Conservation (phyloP, 2,113 vertebrate genomes). For the Scatophagus argus region DNA sequence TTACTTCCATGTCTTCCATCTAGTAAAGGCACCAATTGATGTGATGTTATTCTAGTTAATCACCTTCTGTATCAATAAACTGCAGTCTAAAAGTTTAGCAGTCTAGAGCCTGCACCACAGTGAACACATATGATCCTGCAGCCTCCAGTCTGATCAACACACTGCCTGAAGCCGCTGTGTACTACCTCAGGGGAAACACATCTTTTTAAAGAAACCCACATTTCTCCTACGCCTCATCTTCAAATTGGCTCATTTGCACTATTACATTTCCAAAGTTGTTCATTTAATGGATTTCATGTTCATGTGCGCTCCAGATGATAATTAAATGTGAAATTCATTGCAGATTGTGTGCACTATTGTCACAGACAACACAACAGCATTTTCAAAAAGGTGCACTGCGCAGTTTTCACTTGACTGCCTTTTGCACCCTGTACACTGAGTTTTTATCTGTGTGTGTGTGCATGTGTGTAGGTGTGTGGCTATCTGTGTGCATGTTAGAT, state of each 20-base stretch:
- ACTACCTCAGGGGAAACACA: constrained; percentile 38
- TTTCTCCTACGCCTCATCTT: constrained; percentile 25
- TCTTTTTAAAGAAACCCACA: constrained; percentile 30
- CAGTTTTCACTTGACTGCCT: constrained; percentile 22
- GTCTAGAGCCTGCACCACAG: not conserved
- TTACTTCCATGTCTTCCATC: not conserved
- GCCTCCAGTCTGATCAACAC: constrained; percentile 21
- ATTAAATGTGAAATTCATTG: constrained; percentile 37
- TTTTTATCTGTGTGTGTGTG: constrained; percentile 30
- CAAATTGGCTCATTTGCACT: constrained; percentile 30
- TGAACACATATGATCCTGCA: not conserved
- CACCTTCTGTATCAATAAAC: not conserved
- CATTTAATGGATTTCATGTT: constrained; percentile 47
- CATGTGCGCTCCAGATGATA: constrained; percentile 32
- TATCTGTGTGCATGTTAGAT: constrained; percentile 61
- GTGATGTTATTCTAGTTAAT: not conserved
- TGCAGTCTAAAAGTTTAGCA: not conserved
- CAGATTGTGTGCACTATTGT: constrained; percentile 26
- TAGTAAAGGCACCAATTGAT: not conserved
- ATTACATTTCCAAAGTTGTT: constrained; percentile 38
- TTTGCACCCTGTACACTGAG: constrained; percentile 13
- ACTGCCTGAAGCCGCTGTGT: constrained; percentile 27
- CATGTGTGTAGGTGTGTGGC: constrained; percentile 39
- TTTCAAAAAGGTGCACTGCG: not conserved
- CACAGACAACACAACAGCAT: not conserved